phyloP scores from a whole-genome alignment of 2,888 invertebrate genomes.

The Chrysomela aeneicollis region DNA sequence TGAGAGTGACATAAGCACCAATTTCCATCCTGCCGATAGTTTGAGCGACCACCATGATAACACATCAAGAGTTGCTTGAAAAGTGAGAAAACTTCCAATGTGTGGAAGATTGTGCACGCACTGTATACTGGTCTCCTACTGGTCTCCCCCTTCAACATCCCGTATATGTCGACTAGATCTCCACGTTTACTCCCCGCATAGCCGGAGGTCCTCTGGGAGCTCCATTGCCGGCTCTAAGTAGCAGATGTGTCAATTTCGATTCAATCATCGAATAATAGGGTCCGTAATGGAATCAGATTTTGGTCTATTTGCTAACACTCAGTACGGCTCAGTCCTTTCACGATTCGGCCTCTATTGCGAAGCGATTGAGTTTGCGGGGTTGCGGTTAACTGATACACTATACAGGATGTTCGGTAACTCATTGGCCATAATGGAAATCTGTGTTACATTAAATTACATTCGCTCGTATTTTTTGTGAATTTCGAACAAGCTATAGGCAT shows the following conservation, averaged over 20 bases:
- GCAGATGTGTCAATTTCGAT: constrained; percentile 64
- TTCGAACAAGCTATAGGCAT: too few relatives aligned
- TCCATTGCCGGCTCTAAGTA: constrained; percentile 52
- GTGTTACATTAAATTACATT: too few relatives aligned
- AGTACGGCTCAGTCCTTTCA: constrained; percentile 34
- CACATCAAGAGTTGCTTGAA: too few relatives aligned
- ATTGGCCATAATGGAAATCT: neutral
- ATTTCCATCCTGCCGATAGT: too few relatives aligned
- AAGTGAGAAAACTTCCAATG: too few relatives aligned
- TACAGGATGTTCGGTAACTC: neutral
- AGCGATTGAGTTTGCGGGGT: constrained; percentile 20
- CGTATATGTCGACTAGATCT: constrained; percentile 1
- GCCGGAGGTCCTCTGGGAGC: constrained; percentile 16
- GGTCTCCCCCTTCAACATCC: too few relatives aligned
- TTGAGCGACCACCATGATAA: too few relatives aligned
- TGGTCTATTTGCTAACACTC: constrained; percentile 63
- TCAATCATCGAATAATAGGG: constrained; percentile 63
- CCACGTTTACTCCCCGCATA: constrained; percentile 18
- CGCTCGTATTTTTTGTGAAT: too few relatives aligned
- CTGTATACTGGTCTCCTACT: too few relatives aligned
- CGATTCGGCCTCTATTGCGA: constrained; percentile 26
- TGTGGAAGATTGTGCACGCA: too few relatives aligned
- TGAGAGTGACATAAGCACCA: too few relatives aligned
- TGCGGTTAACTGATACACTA: constrained; percentile 15
- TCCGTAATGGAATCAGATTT: constrained; percentile 63